phyloP scores from a whole-genome alignment of 2,113 vertebrate species.

The Callionymus lyra region DNA sequence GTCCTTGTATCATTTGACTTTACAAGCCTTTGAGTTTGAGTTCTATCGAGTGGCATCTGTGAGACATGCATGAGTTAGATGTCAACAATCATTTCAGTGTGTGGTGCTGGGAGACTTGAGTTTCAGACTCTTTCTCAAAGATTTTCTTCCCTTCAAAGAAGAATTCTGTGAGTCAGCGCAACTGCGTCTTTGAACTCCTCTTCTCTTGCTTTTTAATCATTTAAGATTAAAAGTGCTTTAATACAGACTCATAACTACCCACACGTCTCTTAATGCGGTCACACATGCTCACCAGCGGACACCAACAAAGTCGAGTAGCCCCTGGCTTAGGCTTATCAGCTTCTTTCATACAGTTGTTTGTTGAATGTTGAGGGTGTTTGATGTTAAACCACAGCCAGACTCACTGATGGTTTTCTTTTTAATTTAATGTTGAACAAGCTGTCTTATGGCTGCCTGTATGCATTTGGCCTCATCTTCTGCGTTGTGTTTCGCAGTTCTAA shows the following conservation, averaged over 20 bases:
- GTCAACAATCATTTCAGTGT: too few species aligned
- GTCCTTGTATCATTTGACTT: too few species aligned
- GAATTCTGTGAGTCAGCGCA: conserved; percentile 40
- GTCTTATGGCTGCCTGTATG: conserved; percentile 47
- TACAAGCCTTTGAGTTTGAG: too few species aligned
- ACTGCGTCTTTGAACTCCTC: conserved; percentile 45
- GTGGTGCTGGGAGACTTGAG: conserved; percentile 1
- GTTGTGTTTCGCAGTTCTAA: conserved; percentile 68
- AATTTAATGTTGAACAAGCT: conserved; percentile 66
- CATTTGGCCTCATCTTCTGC: conserved; percentile 1
- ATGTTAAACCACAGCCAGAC: conserved; percentile 18
- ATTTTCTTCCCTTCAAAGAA: conserved; percentile 30
- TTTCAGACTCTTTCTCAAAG: conserved; percentile 18
- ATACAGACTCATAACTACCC: conserved; percentile 22
- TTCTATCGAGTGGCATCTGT: too few species aligned
- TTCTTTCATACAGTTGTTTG: conserved; percentile 11
- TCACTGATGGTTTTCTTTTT: conserved; percentile 27
- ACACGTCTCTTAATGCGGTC: conserved; percentile 14
- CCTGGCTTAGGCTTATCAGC: conserved; percentile 7
- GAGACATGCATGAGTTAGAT: too few species aligned
- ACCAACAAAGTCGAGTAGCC: conserved; percentile 20
- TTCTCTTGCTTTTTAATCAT: conserved; percentile 42
- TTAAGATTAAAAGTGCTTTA: conserved; percentile 45
- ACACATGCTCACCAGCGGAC: conserved; percentile 10
- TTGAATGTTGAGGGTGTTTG: conserved; percentile 11